Conservation (phyloP, 2,797 vertebrate species). For the Rhinophrynus dorsalis region DNA sequence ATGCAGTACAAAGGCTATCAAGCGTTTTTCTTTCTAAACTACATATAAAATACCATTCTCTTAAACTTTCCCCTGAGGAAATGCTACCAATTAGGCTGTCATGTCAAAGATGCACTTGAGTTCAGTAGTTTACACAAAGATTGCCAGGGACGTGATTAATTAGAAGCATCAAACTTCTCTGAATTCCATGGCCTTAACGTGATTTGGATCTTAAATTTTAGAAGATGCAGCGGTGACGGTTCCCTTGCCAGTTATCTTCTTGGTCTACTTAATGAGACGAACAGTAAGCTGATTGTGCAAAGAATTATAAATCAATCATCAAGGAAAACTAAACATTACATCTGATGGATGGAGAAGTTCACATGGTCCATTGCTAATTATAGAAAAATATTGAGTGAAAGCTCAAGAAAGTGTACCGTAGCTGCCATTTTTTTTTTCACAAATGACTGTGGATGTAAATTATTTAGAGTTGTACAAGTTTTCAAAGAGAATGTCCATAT, state of each 20-base stretch:
- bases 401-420: too few species aligned
- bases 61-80: background rate
- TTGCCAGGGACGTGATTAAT: conserved; percentile 3
- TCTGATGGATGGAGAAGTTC: background rate
- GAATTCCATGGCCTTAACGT: background rate
- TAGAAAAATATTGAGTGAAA: too few species aligned
- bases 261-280: background rate
- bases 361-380: too few species aligned
- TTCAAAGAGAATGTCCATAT: too few species aligned
- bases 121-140: conserved; percentile 2
- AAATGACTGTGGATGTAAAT: too few species aligned
- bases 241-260: background rate
- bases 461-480: too few species aligned
- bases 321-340: background rate
- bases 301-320: conserved; percentile 1
- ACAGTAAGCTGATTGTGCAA: background rate
- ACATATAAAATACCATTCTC: background rate
- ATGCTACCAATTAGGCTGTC: background rate
- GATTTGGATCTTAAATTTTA: conserved; percentile 5
- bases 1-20: too few species aligned
- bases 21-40: background rate
- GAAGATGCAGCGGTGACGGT: background rate
- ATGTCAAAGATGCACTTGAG: conserved; percentile 15
- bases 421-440: too few species aligned
- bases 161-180: conserved; percentile 4